These are phyloP conservation scores for Drosophila ustulata DNA, from an alignment of 2,888 invertebrate species.

Conservation along the genomic window DNA sequence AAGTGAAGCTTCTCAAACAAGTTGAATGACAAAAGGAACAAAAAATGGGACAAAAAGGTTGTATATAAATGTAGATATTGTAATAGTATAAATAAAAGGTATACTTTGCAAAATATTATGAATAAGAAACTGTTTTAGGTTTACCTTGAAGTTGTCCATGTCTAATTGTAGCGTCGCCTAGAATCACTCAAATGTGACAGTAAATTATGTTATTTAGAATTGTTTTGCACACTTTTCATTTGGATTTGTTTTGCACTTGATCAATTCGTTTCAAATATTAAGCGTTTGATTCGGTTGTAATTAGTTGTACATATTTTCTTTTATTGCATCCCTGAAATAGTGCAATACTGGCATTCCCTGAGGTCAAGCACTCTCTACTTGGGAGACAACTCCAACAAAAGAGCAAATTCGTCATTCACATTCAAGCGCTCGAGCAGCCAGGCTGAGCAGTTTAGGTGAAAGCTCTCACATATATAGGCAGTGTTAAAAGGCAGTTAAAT, in stretches of 20 bases:
- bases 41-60: background rate
- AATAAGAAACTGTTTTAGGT: constrained; percentile 17
- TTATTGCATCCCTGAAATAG: constrained; percentile 26
- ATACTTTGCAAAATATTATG: background rate
- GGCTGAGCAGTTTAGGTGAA: constrained; percentile 12
- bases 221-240: constrained; percentile 12
- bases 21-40: constrained; percentile 1
- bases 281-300: background rate
- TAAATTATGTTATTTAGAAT: constrained; percentile 42
- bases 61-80: background rate
- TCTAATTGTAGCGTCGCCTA: constrained; percentile 64
- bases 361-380: constrained; percentile 49
- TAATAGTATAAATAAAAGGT: background rate
- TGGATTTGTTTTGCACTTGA: background rate
- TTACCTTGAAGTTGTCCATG: constrained; percentile 71
- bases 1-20: constrained; percentile 14
- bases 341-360: constrained; percentile 44
- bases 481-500: constrained; percentile 1
- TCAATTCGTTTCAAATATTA: background rate
- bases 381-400: constrained; percentile 30
- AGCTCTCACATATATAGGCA: constrained; percentile 30
- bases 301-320: background rate
- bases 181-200: constrained; percentile 51
- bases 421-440: constrained; percentile 23
- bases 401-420: constrained; percentile 38